Evolutionary conservation across 2,888 invertebrate species (phyloP).

Genomic region (Stenchaetothrips biformis): DNA sequence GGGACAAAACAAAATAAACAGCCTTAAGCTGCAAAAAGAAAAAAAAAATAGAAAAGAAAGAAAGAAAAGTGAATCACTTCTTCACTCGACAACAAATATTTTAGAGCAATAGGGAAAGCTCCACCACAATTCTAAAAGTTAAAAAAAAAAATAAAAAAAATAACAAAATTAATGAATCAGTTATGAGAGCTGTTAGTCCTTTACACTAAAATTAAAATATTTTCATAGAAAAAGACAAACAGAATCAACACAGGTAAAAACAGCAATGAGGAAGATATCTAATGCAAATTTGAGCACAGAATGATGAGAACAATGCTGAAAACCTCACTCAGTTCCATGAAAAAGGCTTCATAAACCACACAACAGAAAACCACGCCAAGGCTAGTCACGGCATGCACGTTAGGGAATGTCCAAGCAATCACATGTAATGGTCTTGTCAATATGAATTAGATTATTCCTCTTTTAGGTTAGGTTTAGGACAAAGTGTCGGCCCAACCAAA

Average conservation of each 20-base stretch:
- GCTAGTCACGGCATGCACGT: background rate
- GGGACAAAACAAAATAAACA: conserved; percentile 16
- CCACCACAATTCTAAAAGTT: background rate
- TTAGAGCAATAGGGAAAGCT: conserved; percentile 4
- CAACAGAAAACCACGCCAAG: conserved; percentile 30
- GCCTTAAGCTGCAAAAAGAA: conserved; percentile 26
- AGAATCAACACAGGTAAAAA: background rate
- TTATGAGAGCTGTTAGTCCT: background rate
- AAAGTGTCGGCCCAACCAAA: too few species aligned
- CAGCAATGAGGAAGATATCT: conserved; percentile 11
- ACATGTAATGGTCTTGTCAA: too few species aligned
- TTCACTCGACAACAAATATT: background rate
- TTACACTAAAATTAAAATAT: background rate
- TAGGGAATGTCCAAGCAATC: conserved; percentile 32
- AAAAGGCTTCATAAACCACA: conserved; percentile 30
- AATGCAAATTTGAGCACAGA: too few species aligned
- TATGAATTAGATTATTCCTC: too few species aligned
- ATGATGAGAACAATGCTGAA: background rate
- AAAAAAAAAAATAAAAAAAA: background rate
- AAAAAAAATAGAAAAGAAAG: conserved; percentile 26
- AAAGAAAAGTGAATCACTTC: background rate
- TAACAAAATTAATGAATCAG: background rate
- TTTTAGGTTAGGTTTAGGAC: too few species aligned
- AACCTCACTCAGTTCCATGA: conserved; percentile 22
- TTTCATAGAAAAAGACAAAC: conserved; percentile 26